These are phyloP conservation scores for Diaphora mendica DNA, from an alignment of 2,888 invertebrate species.

Conservation along the genomic window DNA sequence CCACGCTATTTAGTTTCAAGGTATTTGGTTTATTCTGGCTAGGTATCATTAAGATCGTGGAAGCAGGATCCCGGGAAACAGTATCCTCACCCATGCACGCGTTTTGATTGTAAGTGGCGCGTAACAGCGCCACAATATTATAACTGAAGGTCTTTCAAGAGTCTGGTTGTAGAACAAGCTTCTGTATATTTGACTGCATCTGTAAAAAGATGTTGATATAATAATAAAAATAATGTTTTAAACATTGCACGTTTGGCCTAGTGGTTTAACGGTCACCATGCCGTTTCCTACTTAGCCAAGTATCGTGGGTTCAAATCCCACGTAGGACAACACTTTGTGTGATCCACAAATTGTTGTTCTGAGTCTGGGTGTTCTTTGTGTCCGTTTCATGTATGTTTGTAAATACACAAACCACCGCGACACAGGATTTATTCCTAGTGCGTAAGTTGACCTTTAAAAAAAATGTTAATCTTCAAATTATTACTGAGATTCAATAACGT, in stretches of 20 bases:
- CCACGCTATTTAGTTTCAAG: conserved; percentile 81
- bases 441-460: too few species aligned
- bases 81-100: conserved; percentile 77
- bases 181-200: conserved; percentile 36
- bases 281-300: too few species aligned
- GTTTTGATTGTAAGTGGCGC: conserved; percentile 66
- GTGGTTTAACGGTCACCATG: too few species aligned
- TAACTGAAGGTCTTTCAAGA: conserved; percentile 31
- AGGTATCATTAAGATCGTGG: conserved; percentile 86
- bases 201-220: conserved; percentile 32
- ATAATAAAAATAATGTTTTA: background rate
- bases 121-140: conserved; percentile 64
- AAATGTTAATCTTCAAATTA: background rate
- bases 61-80: conserved; percentile 38
- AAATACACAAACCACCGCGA: too few species aligned
- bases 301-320: too few species aligned
- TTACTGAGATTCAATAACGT: too few species aligned
- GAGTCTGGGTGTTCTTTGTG: too few species aligned
- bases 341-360: too few species aligned
- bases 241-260: too few species aligned
- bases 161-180: conserved; percentile 25
- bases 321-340: too few species aligned
- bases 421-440: too few species aligned
- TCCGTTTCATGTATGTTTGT: too few species aligned
- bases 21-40: conserved; percentile 83